Percentiles rank a stretch among this genome's conserved stretches.
Conservation (phyloP, 2,113 vertebrate species). For the Podarcis muralis region DNA sequence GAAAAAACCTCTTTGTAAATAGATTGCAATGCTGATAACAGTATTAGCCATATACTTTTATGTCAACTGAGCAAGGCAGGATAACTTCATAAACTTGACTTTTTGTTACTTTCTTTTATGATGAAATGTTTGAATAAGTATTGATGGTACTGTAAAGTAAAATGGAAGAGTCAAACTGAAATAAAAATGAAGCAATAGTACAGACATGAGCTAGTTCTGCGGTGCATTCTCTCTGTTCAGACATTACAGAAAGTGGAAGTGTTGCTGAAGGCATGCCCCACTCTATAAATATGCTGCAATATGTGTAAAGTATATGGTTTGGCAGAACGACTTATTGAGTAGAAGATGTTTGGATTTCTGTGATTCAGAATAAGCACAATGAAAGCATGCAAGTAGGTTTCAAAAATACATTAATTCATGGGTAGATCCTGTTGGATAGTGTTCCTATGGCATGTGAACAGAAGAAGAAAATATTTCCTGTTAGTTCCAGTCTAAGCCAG, state of each 20-base stretch:
- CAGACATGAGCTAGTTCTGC: neutral
- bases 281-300: neutral
- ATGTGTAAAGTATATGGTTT: neutral
- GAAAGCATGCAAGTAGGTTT: constrained; percentile 33
- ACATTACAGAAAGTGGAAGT: neutral
- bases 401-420: neutral
- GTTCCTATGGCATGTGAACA: constrained; percentile 2
- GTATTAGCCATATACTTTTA: neutral
- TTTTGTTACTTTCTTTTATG: neutral
- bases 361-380: neutral
- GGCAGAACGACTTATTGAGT: neutral
- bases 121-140: too few relatives aligned
- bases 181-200: too few relatives aligned
- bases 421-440: neutral
- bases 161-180: neutral
- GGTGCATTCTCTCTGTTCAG: neutral
- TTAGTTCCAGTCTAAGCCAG: constrained; percentile 38
- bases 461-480: constrained; percentile 29
- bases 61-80: neutral
- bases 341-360: neutral
- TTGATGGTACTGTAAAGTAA: neutral
- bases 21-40: neutral
- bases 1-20: neutral
- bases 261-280: neutral
- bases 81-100: neutral